A percentile compares a stretch with the other conserved stretches of the same genome.
These are phyloP conservation scores for Drosophila algonquin DNA, from an alignment of 2,888 invertebrate genomes.

Conservation along the genomic window DNA sequence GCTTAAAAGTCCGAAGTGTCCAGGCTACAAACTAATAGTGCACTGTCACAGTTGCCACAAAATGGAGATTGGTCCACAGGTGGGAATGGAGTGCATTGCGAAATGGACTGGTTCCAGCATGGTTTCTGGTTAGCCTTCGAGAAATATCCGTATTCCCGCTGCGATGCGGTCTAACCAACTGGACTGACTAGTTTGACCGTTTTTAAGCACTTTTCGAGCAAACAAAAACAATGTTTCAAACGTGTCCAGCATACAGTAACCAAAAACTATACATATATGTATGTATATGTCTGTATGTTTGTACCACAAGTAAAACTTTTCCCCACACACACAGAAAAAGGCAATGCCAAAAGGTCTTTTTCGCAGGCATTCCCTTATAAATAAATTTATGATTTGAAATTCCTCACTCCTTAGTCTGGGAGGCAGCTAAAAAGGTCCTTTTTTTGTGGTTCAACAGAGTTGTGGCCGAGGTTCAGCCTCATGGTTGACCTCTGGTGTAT, in stretches of 20 bases:
- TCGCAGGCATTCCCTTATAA: constrained; percentile 43
- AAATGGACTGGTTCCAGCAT: neutral
- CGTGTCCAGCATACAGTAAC: constrained; percentile 20
- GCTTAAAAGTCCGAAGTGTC: too few relatives aligned
- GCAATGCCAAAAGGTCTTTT: constrained; percentile 37
- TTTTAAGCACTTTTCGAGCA: constrained; percentile 20
- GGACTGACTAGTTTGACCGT: constrained; percentile 13
- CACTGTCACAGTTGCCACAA: too few relatives aligned
- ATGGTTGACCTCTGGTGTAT: neutral
- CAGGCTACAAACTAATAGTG: too few relatives aligned
- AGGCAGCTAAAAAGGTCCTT: constrained; percentile 1
- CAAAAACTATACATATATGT: neutral
- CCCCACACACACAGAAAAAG: constrained; percentile 36
- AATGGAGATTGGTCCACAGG: neutral
- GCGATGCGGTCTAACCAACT: neutral
- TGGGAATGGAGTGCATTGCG: neutral
- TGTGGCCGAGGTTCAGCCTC: constrained; percentile 7
- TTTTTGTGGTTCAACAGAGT: constrained; percentile 5
- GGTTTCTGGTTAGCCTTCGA: constrained; percentile 3
- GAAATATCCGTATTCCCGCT: neutral
- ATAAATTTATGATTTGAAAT: constrained; percentile 45
- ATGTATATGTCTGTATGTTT: neutral
- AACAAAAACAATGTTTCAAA: constrained; percentile 32
- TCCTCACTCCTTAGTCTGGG: constrained; percentile 20
- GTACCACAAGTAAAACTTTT: constrained; percentile 62